Conservation (phyloP, 2,888 invertebrate species). For the Rosalia funebris region DNA sequence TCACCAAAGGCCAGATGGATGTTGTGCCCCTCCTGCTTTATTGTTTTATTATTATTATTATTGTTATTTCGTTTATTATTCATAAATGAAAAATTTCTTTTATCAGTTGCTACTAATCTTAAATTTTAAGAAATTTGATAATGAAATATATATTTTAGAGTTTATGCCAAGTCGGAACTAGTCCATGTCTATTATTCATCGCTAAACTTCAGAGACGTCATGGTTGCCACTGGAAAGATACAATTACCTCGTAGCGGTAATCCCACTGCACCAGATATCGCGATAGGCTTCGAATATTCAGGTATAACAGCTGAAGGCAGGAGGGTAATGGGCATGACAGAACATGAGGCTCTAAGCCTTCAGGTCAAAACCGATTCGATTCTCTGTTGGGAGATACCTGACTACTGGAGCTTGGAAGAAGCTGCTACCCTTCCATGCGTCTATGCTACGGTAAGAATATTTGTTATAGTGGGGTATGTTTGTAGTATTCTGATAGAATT, state of each 20-base stretch:
- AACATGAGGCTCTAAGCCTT: slow-evolving; percentile 58
- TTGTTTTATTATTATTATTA: too few species aligned
- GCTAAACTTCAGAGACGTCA: slow-evolving; percentile 95
- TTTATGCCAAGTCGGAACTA: slow-evolving; percentile 25
- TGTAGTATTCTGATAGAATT: too few species aligned
- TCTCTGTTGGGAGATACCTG: slow-evolving; percentile 66
- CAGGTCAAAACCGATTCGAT: slow-evolving; percentile 64
- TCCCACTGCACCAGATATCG: slow-evolving; percentile 82
- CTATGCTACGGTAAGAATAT: slow-evolving; percentile 70
- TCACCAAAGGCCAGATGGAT: too few species aligned
- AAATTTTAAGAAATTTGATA: too few species aligned
- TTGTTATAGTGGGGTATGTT: too few species aligned
- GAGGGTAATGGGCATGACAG: slow-evolving; percentile 64
- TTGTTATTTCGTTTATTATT: too few species aligned
- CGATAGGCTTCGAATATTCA: slow-evolving; percentile 89
- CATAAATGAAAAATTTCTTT: too few species aligned
- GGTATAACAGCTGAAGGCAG: slow-evolving; percentile 53
- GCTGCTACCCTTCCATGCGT: slow-evolving; percentile 75
- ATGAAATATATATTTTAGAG: too few species aligned
- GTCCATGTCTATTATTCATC: slow-evolving; percentile 80
- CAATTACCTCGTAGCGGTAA: slow-evolving; percentile 93
- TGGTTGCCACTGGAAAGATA: slow-evolving; percentile 93
- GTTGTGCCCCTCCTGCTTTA: too few species aligned
- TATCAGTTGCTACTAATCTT: too few species aligned
- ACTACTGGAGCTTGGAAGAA: slow-evolving; percentile 71